Base-by-base conservation (phyloP, 2,888 invertebrate genomes). In the Dilophus febrilis region DNA sequence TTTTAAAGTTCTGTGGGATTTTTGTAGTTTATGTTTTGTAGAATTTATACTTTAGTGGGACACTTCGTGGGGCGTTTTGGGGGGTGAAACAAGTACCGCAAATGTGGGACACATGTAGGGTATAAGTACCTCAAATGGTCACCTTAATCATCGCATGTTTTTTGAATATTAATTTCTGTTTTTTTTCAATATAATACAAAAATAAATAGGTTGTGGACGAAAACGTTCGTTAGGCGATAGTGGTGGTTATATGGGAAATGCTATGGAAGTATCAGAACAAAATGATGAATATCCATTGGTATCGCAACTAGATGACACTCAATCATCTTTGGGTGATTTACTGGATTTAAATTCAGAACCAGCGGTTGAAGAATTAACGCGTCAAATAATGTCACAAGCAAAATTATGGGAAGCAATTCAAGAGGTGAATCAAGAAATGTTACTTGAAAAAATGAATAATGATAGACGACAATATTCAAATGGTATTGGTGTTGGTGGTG, bases 331-430 rank as follows among this genome's bases (percentile, higher is more conserved):
- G 29, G 72, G 71, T 39, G 70, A 77, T 22, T 61, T 80, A 18
- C 58, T 80, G 46, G 80, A 80, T 50, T 60, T 74, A 38, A 74
- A 75, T 36, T 74, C 77, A 13, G 73, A 77, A 50, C 74, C 78
- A 0, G 75, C 78, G 7, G 75, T 74, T 5, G 74, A 81, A 50
- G 81, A 83, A 49, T 66, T 82, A 1, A 79, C 78, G 47, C 71
- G 82, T 46, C 82, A 83, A 57, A 82, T 83, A 14, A 68, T 83
- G 56, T 79, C 80, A 0, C 81, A 82, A 61, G 82, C 82, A 0
- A 77, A 77, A 48, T 64, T 78, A 16, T 82, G 79, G 73, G 83
- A 83, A 52, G 81, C 82, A 3, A 77, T 83, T 14, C 82, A 82
- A 51, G 81, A 81, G 51, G 81, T 81, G 1, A 76, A 77, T 54